Percentiles rank a stretch among this genome's conserved stretches.
Evolutionary conservation across 30 jellyfish, hydroid and myxozoan species (phyloP).

Genomic region (Aurelia sp.): DNA sequence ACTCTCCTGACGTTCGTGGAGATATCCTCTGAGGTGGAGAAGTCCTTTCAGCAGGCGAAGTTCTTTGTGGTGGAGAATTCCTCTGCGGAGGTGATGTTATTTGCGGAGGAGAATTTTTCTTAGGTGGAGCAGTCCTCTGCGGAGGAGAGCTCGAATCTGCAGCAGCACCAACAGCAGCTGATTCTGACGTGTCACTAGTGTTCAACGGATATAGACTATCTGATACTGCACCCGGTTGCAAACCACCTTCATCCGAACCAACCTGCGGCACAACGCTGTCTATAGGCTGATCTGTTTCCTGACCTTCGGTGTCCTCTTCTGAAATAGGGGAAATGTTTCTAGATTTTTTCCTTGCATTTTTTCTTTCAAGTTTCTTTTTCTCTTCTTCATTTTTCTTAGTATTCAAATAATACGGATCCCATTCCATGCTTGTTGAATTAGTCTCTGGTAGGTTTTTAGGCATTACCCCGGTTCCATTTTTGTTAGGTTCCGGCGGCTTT

Average conservation of each 20-base stretch:
- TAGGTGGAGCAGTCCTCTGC: slow-evolving; percentile 19
- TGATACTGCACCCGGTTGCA: slow-evolving; percentile 58
- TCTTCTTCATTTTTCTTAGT: slow-evolving; percentile 75
- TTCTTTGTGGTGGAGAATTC: slow-evolving; percentile 38
- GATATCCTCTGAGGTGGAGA: slow-evolving; percentile 48
- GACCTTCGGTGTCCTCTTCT: slow-evolving; percentile 78
- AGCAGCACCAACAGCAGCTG: slow-evolving; percentile 16
- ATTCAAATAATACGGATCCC: slow-evolving; percentile 95
- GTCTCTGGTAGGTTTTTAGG: slow-evolving; percentile 74
- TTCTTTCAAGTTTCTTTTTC: slow-evolving; percentile 45
- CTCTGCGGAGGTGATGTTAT: slow-evolving; percentile 35
- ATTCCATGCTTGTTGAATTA: slow-evolving; percentile 87
- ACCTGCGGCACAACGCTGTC: slow-evolving; percentile 89
- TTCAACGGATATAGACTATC: slow-evolving; percentile 72
- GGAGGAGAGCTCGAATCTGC: slow-evolving; percentile 4
- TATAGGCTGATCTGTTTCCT: slow-evolving; percentile 55
- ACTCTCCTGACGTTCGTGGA: slow-evolving; percentile 6
- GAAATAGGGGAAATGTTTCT: slow-evolving; percentile 90
- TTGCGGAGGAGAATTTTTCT: slow-evolving; percentile 22
- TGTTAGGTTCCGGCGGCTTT: slow-evolving; percentile 32
- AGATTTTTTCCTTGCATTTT: slow-evolving; percentile 47
- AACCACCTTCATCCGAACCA: slow-evolving; percentile 80
- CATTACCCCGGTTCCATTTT: slow-evolving; percentile 52
- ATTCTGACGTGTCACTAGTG: slow-evolving; percentile 55
- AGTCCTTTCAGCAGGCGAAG: slow-evolving; percentile 44